Evolutionary conservation across 2,113 vertebrate species (phyloP).

Genomic region (Amblyopsis rosae): DNA sequence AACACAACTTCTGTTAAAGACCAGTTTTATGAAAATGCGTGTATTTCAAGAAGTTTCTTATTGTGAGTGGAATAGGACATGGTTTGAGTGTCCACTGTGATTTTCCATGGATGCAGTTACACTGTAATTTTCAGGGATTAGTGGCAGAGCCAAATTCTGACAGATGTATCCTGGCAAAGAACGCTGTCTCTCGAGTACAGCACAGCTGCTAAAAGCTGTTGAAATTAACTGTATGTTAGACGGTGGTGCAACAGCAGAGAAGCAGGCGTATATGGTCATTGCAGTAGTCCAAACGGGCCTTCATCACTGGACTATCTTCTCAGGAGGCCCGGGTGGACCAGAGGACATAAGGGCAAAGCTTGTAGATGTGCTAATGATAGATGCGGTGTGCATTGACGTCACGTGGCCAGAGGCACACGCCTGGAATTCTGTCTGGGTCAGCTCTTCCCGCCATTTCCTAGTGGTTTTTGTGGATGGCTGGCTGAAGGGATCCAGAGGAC

Average conservation of each 20-base stretch:
- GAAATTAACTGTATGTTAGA: conserved; percentile 44
- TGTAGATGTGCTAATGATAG: conserved; percentile 74
- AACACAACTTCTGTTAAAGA: conserved; percentile 19
- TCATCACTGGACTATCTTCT: conserved; percentile 29
- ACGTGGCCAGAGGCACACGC: conserved; percentile 55
- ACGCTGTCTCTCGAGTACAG: conserved; percentile 34
- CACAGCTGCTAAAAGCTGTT: conserved; percentile 45
- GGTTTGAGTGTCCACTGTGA: conserved; percentile 45
- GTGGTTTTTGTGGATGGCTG: conserved; percentile 64
- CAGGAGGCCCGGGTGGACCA: conserved; percentile 33
- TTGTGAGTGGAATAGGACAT: conserved; percentile 30
- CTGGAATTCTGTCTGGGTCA: conserved; percentile 71
- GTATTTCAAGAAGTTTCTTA: conserved; percentile 30
- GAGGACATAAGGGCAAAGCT: conserved; percentile 48
- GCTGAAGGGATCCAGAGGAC: conserved; percentile 57
- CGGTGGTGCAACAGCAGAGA: conserved; percentile 32
- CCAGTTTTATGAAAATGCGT: conserved; percentile 32
- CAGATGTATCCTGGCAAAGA: conserved; percentile 39
- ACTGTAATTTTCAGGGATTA: conserved; percentile 75
- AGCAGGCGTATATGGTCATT: conserved; percentile 41
- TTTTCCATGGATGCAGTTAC: conserved; percentile 66
- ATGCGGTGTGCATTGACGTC: conserved; percentile 72
- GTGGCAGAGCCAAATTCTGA: conserved; percentile 62
- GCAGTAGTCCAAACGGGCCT: conserved; percentile 24
- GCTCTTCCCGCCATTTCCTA: conserved; percentile 59